Evolutionary conservation across 2,888 invertebrate genomes (phyloP).

Genomic region (Cephus pulcher): DNA sequence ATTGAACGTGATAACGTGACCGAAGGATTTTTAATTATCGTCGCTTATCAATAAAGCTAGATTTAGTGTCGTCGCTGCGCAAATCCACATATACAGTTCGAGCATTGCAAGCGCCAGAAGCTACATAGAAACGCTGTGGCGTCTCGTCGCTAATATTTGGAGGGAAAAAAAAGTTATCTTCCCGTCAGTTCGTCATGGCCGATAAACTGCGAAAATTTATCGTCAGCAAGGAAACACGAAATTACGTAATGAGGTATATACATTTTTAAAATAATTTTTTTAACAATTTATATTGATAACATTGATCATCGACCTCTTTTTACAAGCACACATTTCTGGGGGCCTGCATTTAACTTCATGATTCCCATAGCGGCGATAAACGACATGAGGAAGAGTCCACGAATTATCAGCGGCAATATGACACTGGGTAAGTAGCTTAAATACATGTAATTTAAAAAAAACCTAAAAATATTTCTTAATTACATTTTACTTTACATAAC

Average conservation of each 20-base stretch:
- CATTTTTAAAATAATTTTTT: conserved; percentile 12
- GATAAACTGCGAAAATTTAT: conserved; percentile 30
- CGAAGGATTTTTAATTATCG: too few species aligned
- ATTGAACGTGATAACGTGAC: too few species aligned
- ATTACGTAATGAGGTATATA: conserved; percentile 53
- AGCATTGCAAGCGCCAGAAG: too few species aligned
- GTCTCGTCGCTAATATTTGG: too few species aligned
- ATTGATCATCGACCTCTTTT: too few species aligned
- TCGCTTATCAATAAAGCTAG: too few species aligned
- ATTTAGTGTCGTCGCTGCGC: too few species aligned
- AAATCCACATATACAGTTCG: too few species aligned
- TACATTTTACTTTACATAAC: neutral
- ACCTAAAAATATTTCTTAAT: too few species aligned
- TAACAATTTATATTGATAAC: neutral
- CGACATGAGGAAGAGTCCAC: conserved; percentile 89
- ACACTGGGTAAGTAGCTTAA: conserved; percentile 78
- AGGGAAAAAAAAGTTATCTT: too few species aligned
- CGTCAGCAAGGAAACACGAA: conserved; percentile 43
- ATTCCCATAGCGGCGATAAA: conserved; percentile 95
- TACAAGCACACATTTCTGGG: conserved; percentile 94
- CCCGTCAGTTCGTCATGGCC: conserved; percentile 21
- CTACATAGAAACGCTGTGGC: too few species aligned
- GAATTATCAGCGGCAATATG: conserved; percentile 95
- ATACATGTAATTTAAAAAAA: too few species aligned
- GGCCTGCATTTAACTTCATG: conserved; percentile 98